These are phyloP conservation scores for Spodoptera litura DNA, from an alignment of 1,140 invertebrate genomes.

Conservation along the genomic window DNA sequence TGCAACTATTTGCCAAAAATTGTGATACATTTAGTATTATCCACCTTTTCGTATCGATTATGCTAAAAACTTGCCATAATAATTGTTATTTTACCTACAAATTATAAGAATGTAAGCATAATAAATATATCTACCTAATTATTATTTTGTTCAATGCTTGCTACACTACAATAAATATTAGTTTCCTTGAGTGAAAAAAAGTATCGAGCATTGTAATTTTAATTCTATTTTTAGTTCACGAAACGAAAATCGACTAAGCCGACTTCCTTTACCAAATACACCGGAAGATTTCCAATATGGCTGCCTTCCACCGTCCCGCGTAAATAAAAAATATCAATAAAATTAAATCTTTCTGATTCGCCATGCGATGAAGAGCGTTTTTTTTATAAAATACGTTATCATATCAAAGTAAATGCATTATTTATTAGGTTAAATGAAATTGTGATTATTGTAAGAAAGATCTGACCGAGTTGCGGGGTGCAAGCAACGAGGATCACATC, in stretches of 20 bases:
- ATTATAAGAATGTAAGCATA: constrained; percentile 43
- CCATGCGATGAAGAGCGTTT: constrained; percentile 69
- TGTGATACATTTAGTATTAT: constrained; percentile 40
- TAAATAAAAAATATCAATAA: background rate
- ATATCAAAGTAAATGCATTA: constrained; percentile 24
- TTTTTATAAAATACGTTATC: constrained; percentile 55
- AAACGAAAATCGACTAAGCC: constrained; percentile 73
- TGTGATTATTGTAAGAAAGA: constrained; percentile 59
- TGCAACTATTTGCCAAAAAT: constrained; percentile 47
- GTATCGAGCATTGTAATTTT: constrained; percentile 74
- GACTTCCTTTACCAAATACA: constrained; percentile 69
- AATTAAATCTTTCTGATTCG: constrained; percentile 69
- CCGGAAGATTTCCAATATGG: background rate
- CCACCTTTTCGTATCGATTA: constrained; percentile 34
- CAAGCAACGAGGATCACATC: constrained; percentile 68
- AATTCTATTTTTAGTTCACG: constrained; percentile 63
- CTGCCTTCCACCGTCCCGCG: background rate
- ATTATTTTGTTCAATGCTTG: constrained; percentile 3
- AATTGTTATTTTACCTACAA: constrained; percentile 42
- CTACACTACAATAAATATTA: constrained; percentile 21
- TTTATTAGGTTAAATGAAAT: constrained; percentile 13
- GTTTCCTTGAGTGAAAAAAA: constrained; percentile 59
- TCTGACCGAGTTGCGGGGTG: constrained; percentile 74
- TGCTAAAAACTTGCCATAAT: constrained; percentile 48
- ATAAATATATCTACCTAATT: constrained; percentile 5